phyloP scores from a whole-genome alignment of 2,797 vertebrate genomes.

The Eospalax fontanierii region DNA sequence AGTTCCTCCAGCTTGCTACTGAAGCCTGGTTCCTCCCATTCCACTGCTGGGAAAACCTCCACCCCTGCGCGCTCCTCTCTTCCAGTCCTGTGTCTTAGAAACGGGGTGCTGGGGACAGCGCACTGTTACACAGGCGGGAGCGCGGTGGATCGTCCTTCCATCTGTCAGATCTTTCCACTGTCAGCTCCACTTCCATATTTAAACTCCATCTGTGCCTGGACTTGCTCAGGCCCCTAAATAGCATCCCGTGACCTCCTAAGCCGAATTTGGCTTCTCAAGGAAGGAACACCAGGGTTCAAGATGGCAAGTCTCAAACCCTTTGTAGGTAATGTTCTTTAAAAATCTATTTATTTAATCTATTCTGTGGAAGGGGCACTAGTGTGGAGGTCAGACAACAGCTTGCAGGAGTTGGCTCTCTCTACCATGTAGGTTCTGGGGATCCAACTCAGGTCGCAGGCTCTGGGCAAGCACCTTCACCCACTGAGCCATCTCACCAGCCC shows the following conservation, averaged over 20 bases:
- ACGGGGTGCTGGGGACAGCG: background rate
- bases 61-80: background rate
- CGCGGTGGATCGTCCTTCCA: background rate
- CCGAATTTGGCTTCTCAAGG: background rate
- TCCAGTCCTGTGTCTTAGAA: background rate
- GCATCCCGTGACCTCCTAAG: background rate
- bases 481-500: background rate
- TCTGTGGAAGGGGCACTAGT: background rate
- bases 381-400: background rate
- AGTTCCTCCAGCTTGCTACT: rapidly evolving
- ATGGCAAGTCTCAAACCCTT: background rate
- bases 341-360: background rate
- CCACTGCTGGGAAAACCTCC: background rate
- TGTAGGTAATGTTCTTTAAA: no score
- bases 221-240: background rate
- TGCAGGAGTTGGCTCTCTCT: background rate
- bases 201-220: background rate
- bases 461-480: background rate
- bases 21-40: background rate
- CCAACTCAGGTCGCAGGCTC: background rate
- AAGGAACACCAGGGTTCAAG: background rate
- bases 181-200: background rate
- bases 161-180: background rate
- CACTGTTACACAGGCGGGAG: background rate
- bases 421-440: background rate